Evolutionary conservation across 2,113 vertebrate species (phyloP).

Genomic region (Panurus biarmicus): DNA sequence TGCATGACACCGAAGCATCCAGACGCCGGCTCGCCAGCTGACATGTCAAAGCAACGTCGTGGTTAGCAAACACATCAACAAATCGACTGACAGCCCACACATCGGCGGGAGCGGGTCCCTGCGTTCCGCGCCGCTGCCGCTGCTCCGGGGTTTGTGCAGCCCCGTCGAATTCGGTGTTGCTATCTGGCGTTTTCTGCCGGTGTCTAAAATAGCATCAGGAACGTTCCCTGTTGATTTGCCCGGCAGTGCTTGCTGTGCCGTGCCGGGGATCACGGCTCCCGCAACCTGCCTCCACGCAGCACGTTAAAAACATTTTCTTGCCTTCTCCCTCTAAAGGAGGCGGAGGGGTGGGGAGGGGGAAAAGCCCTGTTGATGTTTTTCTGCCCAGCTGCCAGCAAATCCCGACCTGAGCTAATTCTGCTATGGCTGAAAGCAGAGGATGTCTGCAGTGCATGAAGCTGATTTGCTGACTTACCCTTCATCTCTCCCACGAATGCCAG

Average conservation of each 20-base stretch:
- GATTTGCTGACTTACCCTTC: conserved; percentile 61
- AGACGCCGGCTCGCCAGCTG: background rate
- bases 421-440: conserved; percentile 11
- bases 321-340: background rate
- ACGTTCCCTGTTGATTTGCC: background rate
- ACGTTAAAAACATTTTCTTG: background rate
- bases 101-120: background rate
- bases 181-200: background rate
- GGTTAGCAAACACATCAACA: background rate
- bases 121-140: background rate
- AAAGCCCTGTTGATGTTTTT: background rate
- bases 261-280: background rate
- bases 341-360: accelerated
- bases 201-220: conserved; percentile 52
- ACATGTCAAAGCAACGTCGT: background rate
- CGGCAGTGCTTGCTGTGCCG: background rate
- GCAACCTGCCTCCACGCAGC: background rate
- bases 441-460: background rate
- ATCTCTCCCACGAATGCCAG: conserved; percentile 35
- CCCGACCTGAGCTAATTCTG: background rate
- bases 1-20: background rate
- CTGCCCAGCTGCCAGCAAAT: background rate
- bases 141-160: background rate
- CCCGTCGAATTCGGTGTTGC: background rate
- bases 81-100: background rate